A percentile compares a stretch with the other conserved stretches of the same genome.
phyloP scores from a whole-genome alignment of 2,113 vertebrate genomes.

The Lampris megalopsis region DNA sequence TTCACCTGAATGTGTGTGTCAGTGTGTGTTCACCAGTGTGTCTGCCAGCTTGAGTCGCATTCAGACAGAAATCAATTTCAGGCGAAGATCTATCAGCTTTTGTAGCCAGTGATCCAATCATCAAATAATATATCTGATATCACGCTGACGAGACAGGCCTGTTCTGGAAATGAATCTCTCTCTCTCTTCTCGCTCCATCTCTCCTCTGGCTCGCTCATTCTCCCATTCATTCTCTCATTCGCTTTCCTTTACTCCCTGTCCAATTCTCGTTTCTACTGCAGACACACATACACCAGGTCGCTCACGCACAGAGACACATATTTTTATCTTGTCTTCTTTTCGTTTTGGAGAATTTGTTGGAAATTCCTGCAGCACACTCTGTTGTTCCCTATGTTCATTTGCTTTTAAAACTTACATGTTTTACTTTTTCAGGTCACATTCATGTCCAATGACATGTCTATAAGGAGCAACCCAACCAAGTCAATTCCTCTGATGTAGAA shows the following conservation, averaged over 20 bases:
- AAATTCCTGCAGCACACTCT: too few species aligned
- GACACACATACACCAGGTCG: constrained; percentile 61
- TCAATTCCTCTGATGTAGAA: too few species aligned
- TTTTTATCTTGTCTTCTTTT: too few species aligned
- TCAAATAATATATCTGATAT: constrained; percentile 81
- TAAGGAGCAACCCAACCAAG: too few species aligned
- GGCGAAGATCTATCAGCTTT: constrained; percentile 78
- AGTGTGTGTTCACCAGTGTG: background rate
- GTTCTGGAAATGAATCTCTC: constrained; percentile 76
- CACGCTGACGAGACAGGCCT: constrained; percentile 76
- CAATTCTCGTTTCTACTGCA: constrained; percentile 48
- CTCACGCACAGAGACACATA: constrained; percentile 41
- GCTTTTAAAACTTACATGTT: too few species aligned
- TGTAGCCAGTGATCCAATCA: constrained; percentile 79
- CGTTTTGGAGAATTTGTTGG: too few species aligned
- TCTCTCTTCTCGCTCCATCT: constrained; percentile 23
- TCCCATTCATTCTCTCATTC: constrained; percentile 42
- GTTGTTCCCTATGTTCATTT: too few species aligned
- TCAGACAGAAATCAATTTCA: constrained; percentile 82
- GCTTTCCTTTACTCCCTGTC: constrained; percentile 3
- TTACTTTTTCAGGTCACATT: too few species aligned
- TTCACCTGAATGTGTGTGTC: background rate
- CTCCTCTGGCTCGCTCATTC: constrained; percentile 35
- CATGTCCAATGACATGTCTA: too few species aligned
- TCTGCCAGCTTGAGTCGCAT: constrained; percentile 56